Evolutionary conservation across 2,113 vertebrate genomes (phyloP).

Genomic region (Daboia siamensis): DNA sequence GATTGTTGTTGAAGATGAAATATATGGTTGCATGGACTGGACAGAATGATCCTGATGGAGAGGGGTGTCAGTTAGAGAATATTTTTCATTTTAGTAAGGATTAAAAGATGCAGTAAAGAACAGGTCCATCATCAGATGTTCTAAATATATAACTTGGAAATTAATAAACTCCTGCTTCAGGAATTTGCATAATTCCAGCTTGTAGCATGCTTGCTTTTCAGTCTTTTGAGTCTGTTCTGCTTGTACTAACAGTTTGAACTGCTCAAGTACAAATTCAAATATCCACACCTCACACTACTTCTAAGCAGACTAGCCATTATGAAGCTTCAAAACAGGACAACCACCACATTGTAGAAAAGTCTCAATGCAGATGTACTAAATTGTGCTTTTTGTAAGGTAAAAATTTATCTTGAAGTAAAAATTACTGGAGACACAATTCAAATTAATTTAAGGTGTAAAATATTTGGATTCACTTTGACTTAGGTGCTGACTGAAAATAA

Average conservation of each 20-base stretch:
- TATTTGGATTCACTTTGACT: constrained; percentile 52
- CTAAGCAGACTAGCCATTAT: constrained; percentile 6
- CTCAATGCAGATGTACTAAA: constrained; percentile 25
- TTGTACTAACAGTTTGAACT: constrained; percentile 42
- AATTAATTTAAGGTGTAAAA: constrained; percentile 43
- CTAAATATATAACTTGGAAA: constrained; percentile 33
- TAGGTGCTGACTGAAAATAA: constrained; percentile 39
- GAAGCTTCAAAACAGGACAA: constrained; percentile 27
- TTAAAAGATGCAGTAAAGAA: constrained; percentile 31
- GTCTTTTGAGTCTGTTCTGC: constrained; percentile 27
- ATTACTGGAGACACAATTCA: constrained; percentile 27
- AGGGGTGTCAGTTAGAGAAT: constrained; percentile 1
- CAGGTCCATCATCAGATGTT: constrained; percentile 19
- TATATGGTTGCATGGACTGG: background rate
- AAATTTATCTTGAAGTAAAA: constrained; percentile 33
- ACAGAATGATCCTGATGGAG: background rate
- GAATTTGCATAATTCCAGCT: constrained; percentile 28
- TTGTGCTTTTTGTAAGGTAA: constrained; percentile 35
- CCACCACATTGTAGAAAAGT: constrained; percentile 12
- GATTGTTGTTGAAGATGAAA: constrained; percentile 17
- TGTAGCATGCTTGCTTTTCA: constrained; percentile 21
- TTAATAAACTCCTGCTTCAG: background rate
- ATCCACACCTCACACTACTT: background rate
- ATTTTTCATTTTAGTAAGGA: constrained; percentile 36
- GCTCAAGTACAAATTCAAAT: background rate